Base-by-base conservation (phyloP, 2,888 invertebrate genomes). In the Sepiola atlantica region DNA sequence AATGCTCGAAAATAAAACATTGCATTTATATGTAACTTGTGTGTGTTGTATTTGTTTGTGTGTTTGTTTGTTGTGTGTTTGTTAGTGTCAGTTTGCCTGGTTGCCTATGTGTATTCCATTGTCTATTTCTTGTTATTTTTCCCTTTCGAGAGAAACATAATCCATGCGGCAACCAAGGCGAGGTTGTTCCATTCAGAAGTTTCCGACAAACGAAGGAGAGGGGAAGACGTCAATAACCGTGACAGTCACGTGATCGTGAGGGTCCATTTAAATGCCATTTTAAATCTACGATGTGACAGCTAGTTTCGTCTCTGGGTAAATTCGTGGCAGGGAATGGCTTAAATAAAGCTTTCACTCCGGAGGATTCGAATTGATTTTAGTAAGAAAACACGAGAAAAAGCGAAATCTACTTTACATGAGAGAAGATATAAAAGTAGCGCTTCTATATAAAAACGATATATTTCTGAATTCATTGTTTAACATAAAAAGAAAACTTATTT, bases 221-320 rank as follows among this genome's bases (percentile, higher is more conserved):
- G 45, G 45, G 45, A 2, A 77, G n/a, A 77, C 77, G 77, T 77
- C 77, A 77, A 32, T 77, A 77, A 77, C 77, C 77, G 32, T 77
- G 77, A 77, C 77, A 77, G 77, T 77, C 77, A 77, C 77, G 77
- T 77, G 77, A 77, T 77, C 77, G 32, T 4, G n/a, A 77, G n/a
- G 77, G 77, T 77, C 77, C 77, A 77, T 77, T 77, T 77, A 77
- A 77, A 77, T 77, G 77, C 77, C 77, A 77, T 77, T 77, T 77
- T 77, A 77, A 77, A 77, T 77, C 77, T 77, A 77, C 77, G 77
- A 77, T 77, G 77, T 77, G 77, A 77, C 77, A 77, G 77, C 77
- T 77, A 77, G 77, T 77, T 77, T 77, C n/a, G 77, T 77, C 77
- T 77, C n/a, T 77, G n/a, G 77, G n/a, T 77, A 77, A n/a, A 77